Evolutionary conservation across 2,113 vertebrate species (phyloP).

Genomic region (Phocoena phocoena): DNA sequence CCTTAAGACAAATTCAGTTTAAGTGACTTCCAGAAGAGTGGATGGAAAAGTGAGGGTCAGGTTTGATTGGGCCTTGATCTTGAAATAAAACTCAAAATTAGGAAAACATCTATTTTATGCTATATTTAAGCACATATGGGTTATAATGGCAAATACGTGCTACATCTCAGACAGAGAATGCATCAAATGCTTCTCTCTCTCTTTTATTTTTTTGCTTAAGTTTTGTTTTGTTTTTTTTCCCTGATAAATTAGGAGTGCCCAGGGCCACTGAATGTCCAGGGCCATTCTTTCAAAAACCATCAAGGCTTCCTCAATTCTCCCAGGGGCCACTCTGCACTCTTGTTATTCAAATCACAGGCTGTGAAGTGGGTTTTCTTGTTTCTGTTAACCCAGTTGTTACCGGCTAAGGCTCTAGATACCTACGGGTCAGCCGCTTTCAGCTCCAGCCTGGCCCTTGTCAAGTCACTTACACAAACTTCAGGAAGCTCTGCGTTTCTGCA

Average conservation of each 20-base stretch:
- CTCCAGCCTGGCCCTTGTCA: background rate
- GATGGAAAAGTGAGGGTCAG: background rate
- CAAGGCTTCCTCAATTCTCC: background rate
- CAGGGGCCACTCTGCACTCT: background rate
- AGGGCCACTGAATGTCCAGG: background rate
- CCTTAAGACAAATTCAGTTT: background rate
- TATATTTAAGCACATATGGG: background rate
- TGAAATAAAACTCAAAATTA: background rate
- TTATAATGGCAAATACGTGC: background rate
- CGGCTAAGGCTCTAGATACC: background rate
- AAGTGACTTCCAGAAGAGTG: background rate
- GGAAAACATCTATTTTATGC: background rate
- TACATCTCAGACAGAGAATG: background rate
- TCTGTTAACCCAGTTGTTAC: background rate
- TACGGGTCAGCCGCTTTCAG: rapidly evolving
- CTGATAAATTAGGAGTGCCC: background rate
- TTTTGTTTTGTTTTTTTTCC: background rate
- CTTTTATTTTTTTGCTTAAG: background rate
- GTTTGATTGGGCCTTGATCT: background rate
- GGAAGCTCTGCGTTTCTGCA: background rate
- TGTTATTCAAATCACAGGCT: constrained; percentile 28
- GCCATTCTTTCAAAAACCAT: background rate
- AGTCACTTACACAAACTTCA: background rate
- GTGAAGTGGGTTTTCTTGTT: background rate
- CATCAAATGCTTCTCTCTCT: background rate